These are phyloP conservation scores for Polydrusus cervinus DNA, from an alignment of 2,888 invertebrate species.

Conservation along the genomic window DNA sequence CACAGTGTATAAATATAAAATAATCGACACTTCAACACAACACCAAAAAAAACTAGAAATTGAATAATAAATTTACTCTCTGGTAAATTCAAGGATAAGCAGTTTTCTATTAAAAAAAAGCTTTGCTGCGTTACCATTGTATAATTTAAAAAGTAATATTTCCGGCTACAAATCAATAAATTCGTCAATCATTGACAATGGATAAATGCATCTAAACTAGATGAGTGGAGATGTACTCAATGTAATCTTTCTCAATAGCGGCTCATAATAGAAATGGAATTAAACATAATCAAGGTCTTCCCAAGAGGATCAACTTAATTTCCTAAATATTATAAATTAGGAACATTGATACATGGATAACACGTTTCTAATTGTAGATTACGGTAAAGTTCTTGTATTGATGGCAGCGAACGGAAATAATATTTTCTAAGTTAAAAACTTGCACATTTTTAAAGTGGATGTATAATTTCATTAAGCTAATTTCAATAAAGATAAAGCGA, in stretches of 20 bases:
- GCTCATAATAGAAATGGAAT: neutral
- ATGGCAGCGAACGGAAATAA: too few species aligned
- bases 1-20: too few species aligned
- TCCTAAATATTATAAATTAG: too few species aligned
- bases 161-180: constrained; percentile 36
- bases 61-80: neutral
- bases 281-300: neutral
- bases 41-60: neutral
- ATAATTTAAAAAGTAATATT: constrained; percentile 31
- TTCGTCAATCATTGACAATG: constrained; percentile 38
- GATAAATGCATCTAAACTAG: constrained; percentile 39
- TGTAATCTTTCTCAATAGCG: constrained; percentile 17
- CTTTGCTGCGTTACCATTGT: constrained; percentile 11
- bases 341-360: too few species aligned
- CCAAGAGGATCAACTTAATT: neutral
- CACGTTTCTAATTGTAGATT: too few species aligned
- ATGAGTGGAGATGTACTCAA: constrained; percentile 36
- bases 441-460: too few species aligned
- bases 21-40: too few species aligned
- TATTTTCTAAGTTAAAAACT: too few species aligned
- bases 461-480: too few species aligned
- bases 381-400: too few species aligned
- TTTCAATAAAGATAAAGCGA: too few species aligned
- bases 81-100: constrained; percentile 30
- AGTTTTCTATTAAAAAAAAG: constrained; percentile 12